Evolutionary conservation across 2,797 vertebrate species (phyloP).

Genomic region (Zenarchopterus dispar): DNA sequence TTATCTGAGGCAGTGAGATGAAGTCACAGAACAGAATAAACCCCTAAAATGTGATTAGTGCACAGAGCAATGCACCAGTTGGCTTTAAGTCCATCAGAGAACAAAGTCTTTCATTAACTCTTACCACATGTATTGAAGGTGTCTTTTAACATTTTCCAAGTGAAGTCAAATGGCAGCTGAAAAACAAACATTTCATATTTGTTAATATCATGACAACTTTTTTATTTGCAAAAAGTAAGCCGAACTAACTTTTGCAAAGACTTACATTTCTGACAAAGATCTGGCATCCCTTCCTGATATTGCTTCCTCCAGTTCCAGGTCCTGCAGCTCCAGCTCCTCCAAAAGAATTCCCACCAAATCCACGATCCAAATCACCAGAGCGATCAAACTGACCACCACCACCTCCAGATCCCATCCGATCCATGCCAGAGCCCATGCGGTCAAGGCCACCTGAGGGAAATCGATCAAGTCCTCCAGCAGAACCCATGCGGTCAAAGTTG

Average conservation of each 20-base stretch:
- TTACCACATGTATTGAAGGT: constrained; percentile 97
- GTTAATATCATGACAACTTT: neutral
- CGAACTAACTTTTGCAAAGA: neutral
- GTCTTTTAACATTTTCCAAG: constrained; percentile 99
- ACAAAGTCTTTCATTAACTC: constrained; percentile 7
- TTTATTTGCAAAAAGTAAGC: neutral
- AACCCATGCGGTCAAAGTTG: constrained; percentile 81
- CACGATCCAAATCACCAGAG: constrained; percentile 92
- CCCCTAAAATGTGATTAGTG: too few relatives aligned
- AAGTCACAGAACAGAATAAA: too few relatives aligned
- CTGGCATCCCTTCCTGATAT: constrained; percentile 94
- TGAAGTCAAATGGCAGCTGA: constrained; percentile 98
- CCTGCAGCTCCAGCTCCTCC: constrained; percentile 88
- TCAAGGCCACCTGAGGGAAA: constrained; percentile 77
- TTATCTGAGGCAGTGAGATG: neutral
- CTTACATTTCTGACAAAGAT: constrained; percentile 99
- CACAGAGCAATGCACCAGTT: neutral
- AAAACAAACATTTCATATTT: constrained; percentile 39
- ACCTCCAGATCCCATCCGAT: constrained; percentile 77
- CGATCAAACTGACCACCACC: constrained; percentile 91
- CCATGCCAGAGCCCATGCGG: constrained; percentile 83
- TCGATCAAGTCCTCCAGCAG: constrained; percentile 75
- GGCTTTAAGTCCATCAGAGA: too few relatives aligned
- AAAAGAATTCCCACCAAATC: constrained; percentile 90
- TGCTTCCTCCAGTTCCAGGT: constrained; percentile 83